These are phyloP conservation scores for Megamerina dolium DNA, from an alignment of 2,888 invertebrate species.

Conservation along the genomic window DNA sequence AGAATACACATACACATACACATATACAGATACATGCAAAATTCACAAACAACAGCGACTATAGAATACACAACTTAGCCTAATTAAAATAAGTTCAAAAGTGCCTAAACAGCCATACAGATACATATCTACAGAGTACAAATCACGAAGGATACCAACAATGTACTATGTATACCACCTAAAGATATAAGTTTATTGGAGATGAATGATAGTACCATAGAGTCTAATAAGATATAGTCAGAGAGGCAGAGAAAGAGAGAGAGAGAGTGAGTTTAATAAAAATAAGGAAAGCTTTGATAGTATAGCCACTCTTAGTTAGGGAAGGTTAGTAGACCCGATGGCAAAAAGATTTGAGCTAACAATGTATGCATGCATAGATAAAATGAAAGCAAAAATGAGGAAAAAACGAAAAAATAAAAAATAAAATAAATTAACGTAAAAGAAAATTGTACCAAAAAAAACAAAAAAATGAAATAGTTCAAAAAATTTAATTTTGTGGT, in stretches of 20 bases:
- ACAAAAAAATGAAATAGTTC: too few relatives aligned
- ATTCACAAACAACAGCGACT: neutral
- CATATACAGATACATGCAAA: too few relatives aligned
- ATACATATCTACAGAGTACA: neutral
- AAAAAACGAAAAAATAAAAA: neutral
- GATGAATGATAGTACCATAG: too few relatives aligned
- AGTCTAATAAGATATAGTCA: neutral
- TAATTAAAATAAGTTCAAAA: neutral
- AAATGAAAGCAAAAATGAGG: neutral
- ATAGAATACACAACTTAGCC: neutral
- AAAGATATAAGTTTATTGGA: too few relatives aligned
- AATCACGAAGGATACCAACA: neutral
- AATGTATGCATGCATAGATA: too few relatives aligned
- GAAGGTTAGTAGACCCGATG: too few relatives aligned
- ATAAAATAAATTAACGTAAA: neutral
- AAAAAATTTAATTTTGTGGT: too few relatives aligned
- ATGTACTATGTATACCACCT: neutral
- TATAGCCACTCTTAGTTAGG: too few relatives aligned
- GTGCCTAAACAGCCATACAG: neutral
- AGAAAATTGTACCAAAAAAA: neutral
- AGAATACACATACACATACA: too few relatives aligned
- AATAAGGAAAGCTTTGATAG: neutral
- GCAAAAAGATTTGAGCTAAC: too few relatives aligned
- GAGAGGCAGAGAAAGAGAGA: neutral
- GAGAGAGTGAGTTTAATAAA: slow-evolving; percentile 1